Conservation (phyloP, 2,797 vertebrate genomes). For the Coranthus polyacanthus region DNA sequence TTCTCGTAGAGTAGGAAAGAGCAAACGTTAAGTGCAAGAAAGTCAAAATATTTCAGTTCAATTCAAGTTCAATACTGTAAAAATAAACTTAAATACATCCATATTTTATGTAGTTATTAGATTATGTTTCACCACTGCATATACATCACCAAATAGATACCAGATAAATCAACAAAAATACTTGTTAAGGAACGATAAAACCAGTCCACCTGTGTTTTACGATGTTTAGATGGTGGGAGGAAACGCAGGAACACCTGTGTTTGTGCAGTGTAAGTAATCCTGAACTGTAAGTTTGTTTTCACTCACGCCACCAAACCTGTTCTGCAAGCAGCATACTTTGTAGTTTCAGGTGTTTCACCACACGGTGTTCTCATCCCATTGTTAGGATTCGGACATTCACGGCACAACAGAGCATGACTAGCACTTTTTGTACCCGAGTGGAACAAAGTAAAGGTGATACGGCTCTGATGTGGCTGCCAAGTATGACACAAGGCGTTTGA, state of each 20-base stretch:
- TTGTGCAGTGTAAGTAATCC: conserved; percentile 51
- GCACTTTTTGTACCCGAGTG: conserved; percentile 1
- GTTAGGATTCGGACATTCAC: not conserved
- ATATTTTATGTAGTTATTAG: no score
- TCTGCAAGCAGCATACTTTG: conserved; percentile 46
- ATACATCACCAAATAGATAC: no score
- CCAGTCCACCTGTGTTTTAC: not conserved
- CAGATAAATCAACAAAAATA: not conserved
- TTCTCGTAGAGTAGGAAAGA: no score
- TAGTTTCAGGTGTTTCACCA: conserved; percentile 48
- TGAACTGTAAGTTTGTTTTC: conserved; percentile 31
- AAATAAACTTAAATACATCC: no score
- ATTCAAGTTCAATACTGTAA: no score
- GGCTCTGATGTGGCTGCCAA: not conserved
- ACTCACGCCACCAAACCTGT: conserved; percentile 68
- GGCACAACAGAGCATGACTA: conserved; percentile 1
- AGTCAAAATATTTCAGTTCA: no score
- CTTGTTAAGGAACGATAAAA: not conserved
- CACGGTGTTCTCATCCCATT: conserved; percentile 9
- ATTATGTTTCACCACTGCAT: no score
- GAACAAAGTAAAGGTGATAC: not conserved
- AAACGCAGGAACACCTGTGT: conserved; percentile 55
- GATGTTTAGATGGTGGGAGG: conserved; percentile 10
- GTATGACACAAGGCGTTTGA: not conserved
- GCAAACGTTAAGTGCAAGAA: no score